Conservation (phyloP, 2,888 invertebrate genomes). For the Chaetoderma sp. region DNA sequence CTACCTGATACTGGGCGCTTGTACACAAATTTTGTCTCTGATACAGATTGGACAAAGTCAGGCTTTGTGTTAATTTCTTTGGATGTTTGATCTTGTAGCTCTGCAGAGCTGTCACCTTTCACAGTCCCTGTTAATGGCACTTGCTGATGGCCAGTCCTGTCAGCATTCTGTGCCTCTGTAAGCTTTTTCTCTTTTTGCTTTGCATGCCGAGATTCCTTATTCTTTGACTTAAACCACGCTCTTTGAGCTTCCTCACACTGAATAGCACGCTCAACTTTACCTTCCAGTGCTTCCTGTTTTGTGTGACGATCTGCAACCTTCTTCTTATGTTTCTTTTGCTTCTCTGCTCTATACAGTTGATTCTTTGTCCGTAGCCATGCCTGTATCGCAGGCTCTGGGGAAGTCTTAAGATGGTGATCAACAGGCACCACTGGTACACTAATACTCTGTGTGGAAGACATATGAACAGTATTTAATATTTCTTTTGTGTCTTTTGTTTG, state of each 20-base stretch:
- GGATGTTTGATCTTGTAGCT: constrained; percentile 34
- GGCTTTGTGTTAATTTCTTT: constrained; percentile 11
- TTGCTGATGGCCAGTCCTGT: constrained; percentile 28
- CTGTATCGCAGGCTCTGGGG: constrained; percentile 41
- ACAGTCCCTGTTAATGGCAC: too few species aligned
- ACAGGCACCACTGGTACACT: too few species aligned
- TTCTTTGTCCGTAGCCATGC: constrained; percentile 51
- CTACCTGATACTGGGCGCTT: constrained; percentile 55
- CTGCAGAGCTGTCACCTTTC: constrained; percentile 22
- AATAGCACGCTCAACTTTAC: constrained; percentile 39
- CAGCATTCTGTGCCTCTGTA: constrained; percentile 26
- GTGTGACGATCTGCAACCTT: constrained; percentile 47
- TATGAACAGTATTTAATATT: too few species aligned
- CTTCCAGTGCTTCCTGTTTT: constrained; percentile 42
- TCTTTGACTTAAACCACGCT: constrained; percentile 51
- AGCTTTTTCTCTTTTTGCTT: constrained; percentile 38
- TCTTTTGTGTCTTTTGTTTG: too few species aligned
- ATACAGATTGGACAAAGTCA: constrained; percentile 17
- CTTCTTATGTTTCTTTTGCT: constrained; percentile 44
- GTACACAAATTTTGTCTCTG: constrained; percentile 56
- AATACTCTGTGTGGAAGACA: too few species aligned
- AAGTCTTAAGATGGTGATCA: constrained; percentile 38
- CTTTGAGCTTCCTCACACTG: constrained; percentile 45
- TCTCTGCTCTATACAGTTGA: constrained; percentile 41
- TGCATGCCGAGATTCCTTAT: constrained; percentile 42